Base-by-base conservation (phyloP, 2,113 vertebrate genomes). In the Beaufortia kweichowensis region DNA sequence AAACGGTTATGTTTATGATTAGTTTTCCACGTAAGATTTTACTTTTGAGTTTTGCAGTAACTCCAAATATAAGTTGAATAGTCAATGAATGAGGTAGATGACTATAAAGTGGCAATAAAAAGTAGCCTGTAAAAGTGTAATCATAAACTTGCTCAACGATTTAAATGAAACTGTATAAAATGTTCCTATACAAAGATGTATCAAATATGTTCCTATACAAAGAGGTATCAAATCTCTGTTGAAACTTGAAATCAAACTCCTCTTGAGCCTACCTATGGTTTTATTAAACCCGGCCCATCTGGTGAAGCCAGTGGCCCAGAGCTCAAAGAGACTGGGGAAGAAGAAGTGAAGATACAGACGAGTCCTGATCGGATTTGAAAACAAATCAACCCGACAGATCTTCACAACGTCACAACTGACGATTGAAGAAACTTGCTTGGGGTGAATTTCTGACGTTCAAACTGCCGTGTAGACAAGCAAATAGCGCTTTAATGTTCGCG, bases 311-410 rank as follows among this genome's bases (percentile, higher is more conserved):
- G 88, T 85, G 90, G 90, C 90, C 86, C 71, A 74, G 87, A 85
- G 87, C 84, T 91, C 83, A 87, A 83, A 79, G 88, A 77, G 35
- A 61, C 66, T 72, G 82, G 79, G 86, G 84, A n/a, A n/a, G 11
- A 68, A 84, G 53, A 67, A 79, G 31, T 76, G 59, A 71, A 43
- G 81, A 80, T 80, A 80, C 83, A 35, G 84, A 72, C 63, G 21
- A 55, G 72, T 63, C 82, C 80, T 84, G 84, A 84, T 79, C 80
- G 87, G 87, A 88, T 89, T n/a, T 90, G 87, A 89, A 91, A 90
- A 91, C 88, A 91, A 90, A 89, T 87, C 88, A 84, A 86, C 87
- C 85, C 87, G 79, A 86, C 90, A 89, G 83, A 91, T 88, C 88
- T 79, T 39, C 86, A 87, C 84, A 81, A 84, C 87, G 64, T 84